Conservation (phyloP, 2,888 invertebrate genomes). For the Sphecodes monilicornis region DNA sequence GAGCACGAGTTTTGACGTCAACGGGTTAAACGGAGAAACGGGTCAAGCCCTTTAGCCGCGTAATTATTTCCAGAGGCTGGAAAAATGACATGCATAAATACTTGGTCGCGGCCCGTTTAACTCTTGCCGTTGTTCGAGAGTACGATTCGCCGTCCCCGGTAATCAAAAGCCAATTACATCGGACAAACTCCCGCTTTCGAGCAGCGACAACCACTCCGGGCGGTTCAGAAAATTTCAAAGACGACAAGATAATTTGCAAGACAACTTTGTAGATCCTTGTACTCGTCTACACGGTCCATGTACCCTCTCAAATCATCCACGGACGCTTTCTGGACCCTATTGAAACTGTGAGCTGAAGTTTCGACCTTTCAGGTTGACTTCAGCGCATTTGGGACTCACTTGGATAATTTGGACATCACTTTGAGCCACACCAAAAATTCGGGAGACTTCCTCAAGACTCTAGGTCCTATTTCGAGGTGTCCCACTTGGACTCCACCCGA, state of each 20-base stretch:
- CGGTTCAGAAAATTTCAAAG: not conserved
- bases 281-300: no score
- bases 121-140: not conserved
- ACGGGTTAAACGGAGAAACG: constrained; percentile 37
- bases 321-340: no score
- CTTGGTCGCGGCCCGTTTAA: not conserved
- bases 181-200: not conserved
- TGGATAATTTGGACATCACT: no score
- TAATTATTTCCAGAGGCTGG: constrained; percentile 40
- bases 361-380: no score
- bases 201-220: not conserved
- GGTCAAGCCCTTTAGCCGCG: constrained; percentile 45
- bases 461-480: no score
- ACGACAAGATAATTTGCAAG: not conserved
- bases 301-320: no score
- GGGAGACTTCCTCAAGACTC: no score
- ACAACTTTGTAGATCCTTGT: not conserved
- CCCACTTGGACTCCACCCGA: no score
- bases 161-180: not conserved
- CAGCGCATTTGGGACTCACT: no score
- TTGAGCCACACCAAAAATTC: no score
- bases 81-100: constrained; percentile 1
- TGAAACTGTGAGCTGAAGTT: no score
- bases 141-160: not conserved
- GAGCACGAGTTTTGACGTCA: constrained; percentile 49